Evolutionary conservation across 1,140 invertebrate species (phyloP).

Genomic region (Nilaparvata lugens): DNA sequence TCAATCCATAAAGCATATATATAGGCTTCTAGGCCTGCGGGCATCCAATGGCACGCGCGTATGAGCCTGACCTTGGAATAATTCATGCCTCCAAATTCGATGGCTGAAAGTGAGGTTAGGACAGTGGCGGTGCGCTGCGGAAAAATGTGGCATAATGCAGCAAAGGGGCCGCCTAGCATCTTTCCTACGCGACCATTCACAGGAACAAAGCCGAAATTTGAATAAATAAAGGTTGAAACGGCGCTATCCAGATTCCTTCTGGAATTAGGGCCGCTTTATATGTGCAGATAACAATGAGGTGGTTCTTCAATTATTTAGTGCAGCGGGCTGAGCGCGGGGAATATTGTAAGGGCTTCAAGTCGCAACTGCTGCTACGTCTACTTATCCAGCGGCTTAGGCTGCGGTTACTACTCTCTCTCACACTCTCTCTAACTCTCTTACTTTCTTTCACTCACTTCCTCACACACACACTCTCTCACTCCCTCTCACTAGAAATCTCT

Average conservation of each 20-base stretch:
- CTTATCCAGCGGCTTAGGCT: background rate
- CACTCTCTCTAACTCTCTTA: background rate
- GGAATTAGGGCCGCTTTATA: background rate
- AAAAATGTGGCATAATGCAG: too few relatives aligned
- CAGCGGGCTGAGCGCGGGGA: background rate
- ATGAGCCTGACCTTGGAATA: too few relatives aligned
- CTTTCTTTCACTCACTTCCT: background rate
- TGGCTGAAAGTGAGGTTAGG: too few relatives aligned
- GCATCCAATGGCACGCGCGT: too few relatives aligned
- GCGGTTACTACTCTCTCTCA: background rate
- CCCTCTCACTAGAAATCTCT: background rate
- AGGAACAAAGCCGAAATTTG: slow-evolving; percentile 2
- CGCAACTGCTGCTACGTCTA: background rate
- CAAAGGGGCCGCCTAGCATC: too few relatives aligned
- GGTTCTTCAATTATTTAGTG: slow-evolving; percentile 3
- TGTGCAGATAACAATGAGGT: slow-evolving; percentile 1
- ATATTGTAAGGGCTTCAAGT: background rate
- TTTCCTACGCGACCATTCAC: background rate
- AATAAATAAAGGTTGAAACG: background rate
- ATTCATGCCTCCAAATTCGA: too few relatives aligned
- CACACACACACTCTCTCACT: background rate
- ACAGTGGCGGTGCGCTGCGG: too few relatives aligned
- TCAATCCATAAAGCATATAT: too few relatives aligned
- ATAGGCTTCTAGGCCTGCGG: too few relatives aligned
- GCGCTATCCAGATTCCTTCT: slow-evolving; percentile 1